Evolutionary conservation across 35 echinoderm and acorn worm species (phyloP), one percentile per base, ranked within the genome.

Genomic region (Acanthaster planci): DNA sequence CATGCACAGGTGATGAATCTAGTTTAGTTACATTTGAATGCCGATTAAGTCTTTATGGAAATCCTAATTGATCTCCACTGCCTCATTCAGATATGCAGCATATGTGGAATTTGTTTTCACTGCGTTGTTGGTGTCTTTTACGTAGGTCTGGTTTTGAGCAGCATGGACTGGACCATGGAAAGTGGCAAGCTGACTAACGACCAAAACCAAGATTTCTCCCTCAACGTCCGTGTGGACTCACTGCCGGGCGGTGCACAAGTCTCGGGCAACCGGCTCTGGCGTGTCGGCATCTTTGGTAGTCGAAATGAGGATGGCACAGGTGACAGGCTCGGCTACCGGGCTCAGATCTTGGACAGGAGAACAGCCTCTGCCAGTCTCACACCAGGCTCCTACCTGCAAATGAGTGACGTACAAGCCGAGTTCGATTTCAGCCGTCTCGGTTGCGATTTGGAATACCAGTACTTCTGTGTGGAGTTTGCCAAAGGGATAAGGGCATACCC

Each of bases 231-330:
- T 40, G 85, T 95, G 3, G 80, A 87, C 21, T 84, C 93, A 1
- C 52, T 80, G 17, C 40, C 51, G 0, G 85, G 78, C 37, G 84
- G 89, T 57, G 84, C 84, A 44, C 81, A 39, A 76, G 79, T 87
- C 1, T 37, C 83, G 72, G 93, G 93, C 26, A 86, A 84, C 36
- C 42, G 93, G 7, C 76, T 95, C 9, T 95, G 93, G 93, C 90
- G 86, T 40, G 80, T 90, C 23, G 88, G 89, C 39, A 79, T 88
- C 38, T 95, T 95, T 60, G 85, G 93, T 22, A 90, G 89, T 78
- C 78, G 80, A 17, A 91, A 85, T 38, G 84, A 76, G 10, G 38
- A 88, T 34, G 93, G 93, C n/a, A 52, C 80, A 7, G 93, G 93
- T 1, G 81, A 82, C 15, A 64, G 93, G 53, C 53, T 91, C 2